A percentile compares a stretch with the other conserved stretches of the same genome.
These are phyloP conservation scores for Hermaeophaga mercurialis DNA, from an alignment of 2,888 invertebrate genomes.

Conservation along the genomic window DNA sequence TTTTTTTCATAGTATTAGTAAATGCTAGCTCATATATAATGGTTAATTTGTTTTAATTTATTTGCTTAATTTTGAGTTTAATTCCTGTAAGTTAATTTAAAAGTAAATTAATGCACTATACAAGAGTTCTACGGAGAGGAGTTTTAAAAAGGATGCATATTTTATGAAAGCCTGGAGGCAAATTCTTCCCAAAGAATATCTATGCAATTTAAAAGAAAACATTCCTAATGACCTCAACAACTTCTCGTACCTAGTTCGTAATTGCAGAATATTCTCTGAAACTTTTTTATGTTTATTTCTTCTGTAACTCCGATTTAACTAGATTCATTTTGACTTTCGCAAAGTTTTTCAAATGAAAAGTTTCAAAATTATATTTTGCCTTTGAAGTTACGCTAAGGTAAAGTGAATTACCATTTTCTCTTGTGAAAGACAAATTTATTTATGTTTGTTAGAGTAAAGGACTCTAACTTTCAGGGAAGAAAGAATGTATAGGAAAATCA, in stretches of 20 bases:
- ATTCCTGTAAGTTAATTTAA: too few species aligned
- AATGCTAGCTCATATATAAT: too few species aligned
- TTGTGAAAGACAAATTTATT: conserved; percentile 12
- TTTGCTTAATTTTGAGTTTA: too few species aligned
- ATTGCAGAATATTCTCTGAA: conserved; percentile 17
- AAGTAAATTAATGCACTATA: too few species aligned
- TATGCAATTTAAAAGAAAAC: conserved; percentile 12
- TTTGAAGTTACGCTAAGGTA: conserved; percentile 19
- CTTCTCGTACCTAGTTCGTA: conserved; percentile 20
- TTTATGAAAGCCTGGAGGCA: not conserved
- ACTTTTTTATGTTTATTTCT: conserved; percentile 19
- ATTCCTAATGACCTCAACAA: conserved; percentile 9
- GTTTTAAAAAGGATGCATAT: too few species aligned
- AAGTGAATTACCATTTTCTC: conserved; percentile 21
- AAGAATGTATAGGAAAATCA: not conserved
- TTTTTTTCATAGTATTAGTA: too few species aligned
- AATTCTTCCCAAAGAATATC: conserved; percentile 2
- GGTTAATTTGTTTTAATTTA: too few species aligned
- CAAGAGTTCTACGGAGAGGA: too few species aligned
- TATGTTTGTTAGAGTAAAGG: conserved; percentile 10
- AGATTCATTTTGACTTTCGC: conserved; percentile 11
- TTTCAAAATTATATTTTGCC: conserved; percentile 21
- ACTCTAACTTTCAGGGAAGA: conserved; percentile 9
- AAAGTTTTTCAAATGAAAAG: conserved; percentile 23
- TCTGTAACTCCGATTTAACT: conserved; percentile 17